These are phyloP conservation scores for Drosophila fungiperda DNA, from an alignment of 2,888 invertebrate species.

Conservation along the genomic window DNA sequence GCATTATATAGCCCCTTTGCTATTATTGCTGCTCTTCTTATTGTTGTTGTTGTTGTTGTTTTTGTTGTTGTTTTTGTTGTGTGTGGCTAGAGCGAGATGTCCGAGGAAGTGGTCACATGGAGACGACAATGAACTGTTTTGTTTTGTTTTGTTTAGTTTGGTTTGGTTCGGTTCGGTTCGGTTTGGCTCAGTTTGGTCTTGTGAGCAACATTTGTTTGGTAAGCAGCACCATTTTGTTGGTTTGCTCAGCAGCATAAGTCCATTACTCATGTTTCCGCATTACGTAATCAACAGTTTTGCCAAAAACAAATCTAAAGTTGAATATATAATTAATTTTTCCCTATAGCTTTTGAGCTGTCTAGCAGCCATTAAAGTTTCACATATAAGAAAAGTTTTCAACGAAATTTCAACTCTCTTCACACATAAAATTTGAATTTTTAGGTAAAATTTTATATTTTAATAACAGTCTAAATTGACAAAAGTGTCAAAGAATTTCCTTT, in stretches of 20 bases:
- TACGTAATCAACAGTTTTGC: constrained; percentile 25
- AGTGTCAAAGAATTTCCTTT: not conserved
- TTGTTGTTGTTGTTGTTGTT: constrained; percentile 18
- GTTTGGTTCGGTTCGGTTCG: constrained; percentile 29
- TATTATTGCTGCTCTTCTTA: constrained; percentile 27
- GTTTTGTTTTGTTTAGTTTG: constrained; percentile 51
- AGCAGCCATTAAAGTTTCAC: not conserved
- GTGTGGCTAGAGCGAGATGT: constrained; percentile 69
- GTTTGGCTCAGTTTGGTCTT: constrained; percentile 15
- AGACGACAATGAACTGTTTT: constrained; percentile 81
- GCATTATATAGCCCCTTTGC: constrained; percentile 61
- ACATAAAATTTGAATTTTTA: too few relatives aligned
- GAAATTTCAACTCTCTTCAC: not conserved
- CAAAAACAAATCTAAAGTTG: not conserved
- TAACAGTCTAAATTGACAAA: not conserved
- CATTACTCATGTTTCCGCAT: constrained; percentile 33
- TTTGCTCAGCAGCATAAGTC: constrained; percentile 3
- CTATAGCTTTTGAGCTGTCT: not conserved
- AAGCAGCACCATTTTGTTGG: constrained; percentile 19
- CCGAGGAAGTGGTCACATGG: constrained; percentile 76
- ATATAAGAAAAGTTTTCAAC: not conserved
- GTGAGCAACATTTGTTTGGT: constrained; percentile 10
- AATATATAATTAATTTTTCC: not conserved
- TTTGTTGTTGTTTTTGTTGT: constrained; percentile 13
- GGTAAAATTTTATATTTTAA: not conserved